A percentile compares a stretch with the other conserved stretches of the same genome.
Conservation (phyloP, 2,888 invertebrate species). For the Leptinotarsa juncta region DNA sequence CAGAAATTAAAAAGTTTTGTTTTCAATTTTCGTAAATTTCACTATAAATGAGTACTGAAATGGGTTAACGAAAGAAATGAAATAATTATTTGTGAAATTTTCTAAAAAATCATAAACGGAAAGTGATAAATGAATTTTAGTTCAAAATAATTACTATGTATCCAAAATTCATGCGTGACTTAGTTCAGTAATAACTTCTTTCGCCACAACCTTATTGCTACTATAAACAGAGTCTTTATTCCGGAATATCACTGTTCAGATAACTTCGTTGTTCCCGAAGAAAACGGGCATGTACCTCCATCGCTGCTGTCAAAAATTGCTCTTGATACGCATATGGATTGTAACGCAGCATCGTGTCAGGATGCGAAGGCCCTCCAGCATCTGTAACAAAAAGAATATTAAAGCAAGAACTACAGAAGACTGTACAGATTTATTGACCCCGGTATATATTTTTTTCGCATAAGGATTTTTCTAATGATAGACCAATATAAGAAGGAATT, state of each 20-base stretch:
- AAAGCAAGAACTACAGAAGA: not conserved
- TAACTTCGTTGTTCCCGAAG: constrained; percentile 55
- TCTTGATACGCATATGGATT: constrained; percentile 47
- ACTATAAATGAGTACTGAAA: too few relatives aligned
- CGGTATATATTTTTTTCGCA: too few relatives aligned
- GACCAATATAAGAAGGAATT: too few relatives aligned
- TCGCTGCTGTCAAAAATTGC: constrained; percentile 50
- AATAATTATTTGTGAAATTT: too few relatives aligned
- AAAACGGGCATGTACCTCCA: constrained; percentile 51
- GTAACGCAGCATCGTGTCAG: constrained; percentile 26
- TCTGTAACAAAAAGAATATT: constrained; percentile 38
- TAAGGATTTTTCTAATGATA: too few relatives aligned
- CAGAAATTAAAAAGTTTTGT: too few relatives aligned
- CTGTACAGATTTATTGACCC: too few relatives aligned
- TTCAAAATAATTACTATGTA: too few relatives aligned
- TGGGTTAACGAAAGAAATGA: too few relatives aligned
- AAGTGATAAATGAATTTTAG: not conserved
- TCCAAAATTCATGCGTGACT: not conserved
- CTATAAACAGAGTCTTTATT: constrained; percentile 36
- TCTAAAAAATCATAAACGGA: too few relatives aligned
- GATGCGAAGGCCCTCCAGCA: constrained; percentile 40
- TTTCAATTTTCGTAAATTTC: too few relatives aligned
- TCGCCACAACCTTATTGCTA: constrained; percentile 9
- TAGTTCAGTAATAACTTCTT: not conserved
- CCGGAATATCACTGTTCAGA: constrained; percentile 52